Percentiles rank a stretch among this genome's conserved stretches.
Conservation (phyloP, 2,797 vertebrate genomes). For the Falco naumanni region DNA sequence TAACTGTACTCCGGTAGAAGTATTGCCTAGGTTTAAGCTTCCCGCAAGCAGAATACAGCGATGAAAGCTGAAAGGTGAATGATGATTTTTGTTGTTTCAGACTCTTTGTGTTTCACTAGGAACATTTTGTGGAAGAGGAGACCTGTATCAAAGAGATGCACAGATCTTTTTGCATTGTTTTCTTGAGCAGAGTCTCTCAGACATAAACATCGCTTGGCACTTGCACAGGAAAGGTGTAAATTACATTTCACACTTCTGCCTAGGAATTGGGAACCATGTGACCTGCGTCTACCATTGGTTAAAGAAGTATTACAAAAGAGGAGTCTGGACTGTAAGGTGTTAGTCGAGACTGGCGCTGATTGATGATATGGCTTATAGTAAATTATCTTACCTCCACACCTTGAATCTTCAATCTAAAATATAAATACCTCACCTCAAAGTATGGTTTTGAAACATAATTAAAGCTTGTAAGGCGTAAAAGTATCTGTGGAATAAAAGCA, state of each 20-base stretch:
- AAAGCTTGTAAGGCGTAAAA: constrained; percentile 4
- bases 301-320: constrained; percentile 13
- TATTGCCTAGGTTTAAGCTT: neutral
- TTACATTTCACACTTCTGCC: constrained; percentile 53
- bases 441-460: constrained; percentile 15
- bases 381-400: constrained; percentile 28
- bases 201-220: neutral
- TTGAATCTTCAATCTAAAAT: constrained; percentile 38
- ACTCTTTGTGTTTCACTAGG: neutral
- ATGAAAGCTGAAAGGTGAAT: neutral
- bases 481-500: constrained; percentile 12
- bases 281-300: constrained; percentile 13
- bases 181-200: constrained; percentile 15
- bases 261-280: neutral
- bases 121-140: neutral
- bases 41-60: neutral
- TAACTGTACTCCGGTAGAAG: neutral
- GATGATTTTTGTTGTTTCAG: neutral
- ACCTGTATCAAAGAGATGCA: neutral
- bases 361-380: neutral
- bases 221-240: constrained; percentile 43
- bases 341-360: constrained; percentile 14
- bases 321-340: neutral
- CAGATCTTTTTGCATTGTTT: constrained; percentile 8
- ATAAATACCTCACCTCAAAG: constrained; percentile 20